Evolutionary conservation across 2,113 vertebrate genomes (phyloP), one percentile per base, ranked within the genome.

Genomic region (Tachycineta bicolor): DNA sequence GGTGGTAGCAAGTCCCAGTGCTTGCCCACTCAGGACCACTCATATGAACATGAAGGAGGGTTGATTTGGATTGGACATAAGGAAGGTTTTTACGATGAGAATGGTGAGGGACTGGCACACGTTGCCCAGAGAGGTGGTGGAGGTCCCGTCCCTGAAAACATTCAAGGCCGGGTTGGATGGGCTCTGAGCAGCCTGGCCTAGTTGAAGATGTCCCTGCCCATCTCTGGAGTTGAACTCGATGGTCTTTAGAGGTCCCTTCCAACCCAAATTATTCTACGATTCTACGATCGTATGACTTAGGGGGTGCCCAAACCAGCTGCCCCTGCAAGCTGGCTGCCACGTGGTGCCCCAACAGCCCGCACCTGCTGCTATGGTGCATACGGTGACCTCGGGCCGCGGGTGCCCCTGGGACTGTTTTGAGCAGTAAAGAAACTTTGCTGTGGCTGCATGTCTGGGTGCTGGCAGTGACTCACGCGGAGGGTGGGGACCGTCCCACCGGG

Each of bases 341-440:
- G 8, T 0, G 12, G 50, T 5, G 34, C 63, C 41, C 58, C 0
- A 0, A 41, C 37, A 67, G 10, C 39, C 52, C 28, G 8, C 9
- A 1, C 1, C 25, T 9, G 12, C 93, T 12, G 9, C 58, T 5
- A 0, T 0, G 16, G 76, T 24, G 14, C 28, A 2, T 2, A 4
- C 0, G 2, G 63, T 60, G 58, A 60, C 79, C 49, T 2, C 2
- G 39, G 78, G 62, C 49, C 26, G 0, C 0, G 10, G 62, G 65
- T n/a, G 62, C 55, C 34, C 2, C 14, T 0, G 12, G 81, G 64
- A 59, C 84, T 82, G 12, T 87, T 91, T 11, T 17, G 29, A 82
- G 33, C 77, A 95, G 95, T 97, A 94, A 97, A 97, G 62, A 79
- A 75, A 33, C 60, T 82, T 93, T 67, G 81, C 81, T 68, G 81